These are phyloP conservation scores for Cryptocephalus primarius DNA, from an alignment of 2,888 invertebrate species.

Conservation along the genomic window DNA sequence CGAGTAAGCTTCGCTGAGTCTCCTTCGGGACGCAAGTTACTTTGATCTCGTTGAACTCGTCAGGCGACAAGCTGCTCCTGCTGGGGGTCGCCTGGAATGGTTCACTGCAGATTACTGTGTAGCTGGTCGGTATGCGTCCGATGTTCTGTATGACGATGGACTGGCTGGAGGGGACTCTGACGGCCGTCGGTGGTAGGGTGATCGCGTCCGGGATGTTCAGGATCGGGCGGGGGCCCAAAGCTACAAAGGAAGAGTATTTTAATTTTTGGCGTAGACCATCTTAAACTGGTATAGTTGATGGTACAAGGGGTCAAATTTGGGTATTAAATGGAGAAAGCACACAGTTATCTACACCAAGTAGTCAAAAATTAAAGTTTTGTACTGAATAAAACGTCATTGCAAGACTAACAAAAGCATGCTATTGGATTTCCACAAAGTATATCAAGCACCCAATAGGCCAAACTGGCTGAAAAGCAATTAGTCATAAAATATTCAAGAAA, in stretches of 20 bases:
- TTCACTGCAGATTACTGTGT: constrained; percentile 34
- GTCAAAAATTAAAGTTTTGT: too few relatives aligned
- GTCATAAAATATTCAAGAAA: too few relatives aligned
- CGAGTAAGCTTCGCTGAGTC: not conserved
- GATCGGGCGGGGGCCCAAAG: constrained; percentile 45
- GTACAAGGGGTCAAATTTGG: too few relatives aligned
- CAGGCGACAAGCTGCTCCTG: constrained; percentile 40
- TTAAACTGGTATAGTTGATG: too few relatives aligned
- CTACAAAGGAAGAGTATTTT: constrained; percentile 21
- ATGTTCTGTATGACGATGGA: constrained; percentile 45
- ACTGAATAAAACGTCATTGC: too few relatives aligned
- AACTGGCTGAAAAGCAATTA: too few relatives aligned
- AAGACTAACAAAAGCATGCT: too few relatives aligned
- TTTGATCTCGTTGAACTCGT: constrained; percentile 40
- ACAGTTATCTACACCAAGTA: too few relatives aligned
- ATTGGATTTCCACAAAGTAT: too few relatives aligned
- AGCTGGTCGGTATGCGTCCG: constrained; percentile 41
- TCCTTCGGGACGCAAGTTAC: constrained; percentile 41
- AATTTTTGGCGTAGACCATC: too few relatives aligned
- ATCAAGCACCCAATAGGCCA: too few relatives aligned
- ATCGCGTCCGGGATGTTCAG: constrained; percentile 50
- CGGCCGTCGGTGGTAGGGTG: constrained; percentile 40
- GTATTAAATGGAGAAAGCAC: too few relatives aligned
- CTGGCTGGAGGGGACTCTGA: constrained; percentile 41
- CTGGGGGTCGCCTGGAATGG: constrained; percentile 45